Conservation (phyloP, 2,888 invertebrate species). For the Pseudococcus viburni region DNA sequence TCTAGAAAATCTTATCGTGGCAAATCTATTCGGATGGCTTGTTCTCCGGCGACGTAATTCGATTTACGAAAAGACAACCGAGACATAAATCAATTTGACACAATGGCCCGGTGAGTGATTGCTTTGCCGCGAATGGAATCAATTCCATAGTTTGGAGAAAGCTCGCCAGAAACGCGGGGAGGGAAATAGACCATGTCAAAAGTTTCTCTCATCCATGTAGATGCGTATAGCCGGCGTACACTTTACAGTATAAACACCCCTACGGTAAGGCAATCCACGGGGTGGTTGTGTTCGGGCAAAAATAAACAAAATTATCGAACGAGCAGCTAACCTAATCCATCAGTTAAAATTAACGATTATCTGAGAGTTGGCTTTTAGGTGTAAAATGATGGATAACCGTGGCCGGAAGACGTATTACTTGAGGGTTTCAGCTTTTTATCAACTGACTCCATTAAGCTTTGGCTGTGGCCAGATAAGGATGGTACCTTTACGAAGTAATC, state of each 20-base stretch:
- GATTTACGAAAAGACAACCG: constrained; percentile 60
- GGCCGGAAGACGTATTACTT: constrained; percentile 37
- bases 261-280: not conserved
- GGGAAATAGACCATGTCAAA: constrained; percentile 13
- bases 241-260: not conserved
- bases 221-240: not conserved
- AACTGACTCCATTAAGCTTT: constrained; percentile 43
- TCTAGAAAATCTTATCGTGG: constrained; percentile 26
- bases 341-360: constrained; percentile 46
- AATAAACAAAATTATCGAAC: constrained; percentile 56
- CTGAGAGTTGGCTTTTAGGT: constrained; percentile 42
- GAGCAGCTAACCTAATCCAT: constrained; percentile 35
- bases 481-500: constrained; percentile 23
- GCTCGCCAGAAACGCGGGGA: not conserved
- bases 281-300: not conserved
- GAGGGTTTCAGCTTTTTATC: constrained; percentile 31
- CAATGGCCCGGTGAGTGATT: constrained; percentile 62
- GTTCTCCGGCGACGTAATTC: constrained; percentile 47
- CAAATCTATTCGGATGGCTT: constrained; percentile 52
- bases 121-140: constrained; percentile 53
- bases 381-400: constrained; percentile 61
- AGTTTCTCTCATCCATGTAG: not conserved
- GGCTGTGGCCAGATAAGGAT: constrained; percentile 2
- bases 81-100: constrained; percentile 63
- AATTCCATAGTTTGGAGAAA: not conserved